Conservation (phyloP, 2,113 vertebrate species). For the Colinus virginianus region DNA sequence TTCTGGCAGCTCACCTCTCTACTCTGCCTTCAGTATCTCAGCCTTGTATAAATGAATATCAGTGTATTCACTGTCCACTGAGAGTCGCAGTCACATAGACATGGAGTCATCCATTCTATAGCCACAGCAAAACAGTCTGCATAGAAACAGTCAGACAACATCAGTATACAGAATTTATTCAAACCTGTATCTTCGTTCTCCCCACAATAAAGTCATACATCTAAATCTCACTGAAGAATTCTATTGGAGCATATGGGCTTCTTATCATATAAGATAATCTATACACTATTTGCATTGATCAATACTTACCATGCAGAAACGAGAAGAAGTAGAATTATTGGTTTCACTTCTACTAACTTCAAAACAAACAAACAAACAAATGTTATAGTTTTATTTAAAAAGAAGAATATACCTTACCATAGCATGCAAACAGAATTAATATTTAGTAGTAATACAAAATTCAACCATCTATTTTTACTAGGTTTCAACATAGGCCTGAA, state of each 20-base stretch:
- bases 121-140: not conserved
- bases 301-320: not conserved
- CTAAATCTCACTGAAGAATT: not conserved
- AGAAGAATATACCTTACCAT: not conserved
- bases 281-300: not conserved
- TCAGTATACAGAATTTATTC: not conserved
- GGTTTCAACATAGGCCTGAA: not conserved
- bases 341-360: not conserved
- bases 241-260: not conserved
- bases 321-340: not conserved
- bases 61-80: not conserved
- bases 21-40: not conserved
- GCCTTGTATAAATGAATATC: not conserved
- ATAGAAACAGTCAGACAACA: not conserved
- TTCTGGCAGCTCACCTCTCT: not conserved
- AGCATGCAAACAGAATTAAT: not conserved
- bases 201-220: not conserved
- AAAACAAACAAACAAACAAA: not conserved
- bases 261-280: not conserved
- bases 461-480: not conserved
- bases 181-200: not conserved
- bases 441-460: not conserved
- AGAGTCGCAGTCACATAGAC: not conserved
- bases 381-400: not conserved
- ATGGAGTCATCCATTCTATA: not conserved